Evolutionary conservation across 1,140 invertebrate species (phyloP), one percentile per base, ranked within the genome.

Genomic region (Drosophila triauraria): DNA sequence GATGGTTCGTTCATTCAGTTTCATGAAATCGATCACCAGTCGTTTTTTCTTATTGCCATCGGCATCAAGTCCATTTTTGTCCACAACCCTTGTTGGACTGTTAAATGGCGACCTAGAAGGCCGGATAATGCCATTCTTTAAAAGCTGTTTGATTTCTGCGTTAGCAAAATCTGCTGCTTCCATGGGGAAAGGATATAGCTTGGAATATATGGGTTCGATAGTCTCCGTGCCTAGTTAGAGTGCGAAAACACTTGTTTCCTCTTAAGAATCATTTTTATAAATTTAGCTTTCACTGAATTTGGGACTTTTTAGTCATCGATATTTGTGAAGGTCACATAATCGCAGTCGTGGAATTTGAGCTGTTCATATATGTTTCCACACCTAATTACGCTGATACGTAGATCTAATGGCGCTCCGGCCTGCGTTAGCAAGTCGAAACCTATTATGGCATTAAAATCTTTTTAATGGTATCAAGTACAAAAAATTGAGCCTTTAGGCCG

Each of bases 21-120:
- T 91, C 30, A 85, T 68, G 56, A 83, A 93, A 67, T 93, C 92
- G 15, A 93, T 78, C 2, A 93, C 92, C 23, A 93, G 58, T 23
- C 92, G 30, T 58, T 80, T 78, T 62, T 91, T 91, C 17, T 27
- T 72, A 54, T 81, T 78, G 27, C 79, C 83, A 3, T 23, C 12
- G 8, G 59, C 56, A 40, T 79, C 71, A 13, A n/a, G 30, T 30
- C 67, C 58, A 44, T 85, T 78, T 61, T 83, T 90, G 30, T 67
- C 64, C 8, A 86, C 78, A 20, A 83, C 71, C 75, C 77, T 83
- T 38, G 79, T 58, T 9, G 75, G 76, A 32, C 47, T 76, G 53
- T 87, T 87, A 27, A 69, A 85, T 10, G 78, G 80, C 1, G 76
- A 80, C 46, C 32, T 48, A 48, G 32, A 47, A 7, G 62, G 40